A percentile compares a stretch with the other conserved stretches of the same genome.
These are phyloP conservation scores for Eilema depressum DNA, from an alignment of 2,888 invertebrate genomes.

Conservation along the genomic window DNA sequence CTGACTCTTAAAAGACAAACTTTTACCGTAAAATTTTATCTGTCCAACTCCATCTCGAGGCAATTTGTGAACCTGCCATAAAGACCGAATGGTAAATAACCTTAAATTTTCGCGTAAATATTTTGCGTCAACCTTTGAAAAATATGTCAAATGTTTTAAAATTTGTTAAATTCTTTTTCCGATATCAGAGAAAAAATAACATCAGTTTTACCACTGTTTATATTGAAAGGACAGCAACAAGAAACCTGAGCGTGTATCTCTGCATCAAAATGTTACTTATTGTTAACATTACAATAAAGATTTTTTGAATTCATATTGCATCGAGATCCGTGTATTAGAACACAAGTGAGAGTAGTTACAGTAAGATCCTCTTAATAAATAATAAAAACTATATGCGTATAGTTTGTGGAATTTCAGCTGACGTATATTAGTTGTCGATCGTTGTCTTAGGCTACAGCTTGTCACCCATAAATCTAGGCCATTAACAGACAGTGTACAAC, in stretches of 20 bases:
- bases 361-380: too few relatives aligned
- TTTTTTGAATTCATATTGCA: too few relatives aligned
- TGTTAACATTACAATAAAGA: too few relatives aligned
- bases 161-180: background rate
- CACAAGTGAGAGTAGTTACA: too few relatives aligned
- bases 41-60: conserved; percentile 53
- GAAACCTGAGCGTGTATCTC: too few relatives aligned
- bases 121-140: conserved; percentile 14
- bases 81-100: conserved; percentile 64
- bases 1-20: conserved; percentile 54
- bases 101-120: conserved; percentile 56
- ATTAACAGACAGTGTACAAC: conserved; percentile 21
- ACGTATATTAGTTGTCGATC: background rate
- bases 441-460: background rate
- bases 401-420: background rate
- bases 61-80: conserved; percentile 60
- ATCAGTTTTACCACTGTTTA: background rate
- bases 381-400: background rate
- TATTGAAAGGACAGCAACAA: too few relatives aligned
- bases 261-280: too few relatives aligned
- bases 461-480: conserved; percentile 18
- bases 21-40: conserved; percentile 66
- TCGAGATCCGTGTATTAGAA: too few relatives aligned
- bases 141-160: background rate
- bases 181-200: background rate